Evolutionary conservation across 1,140 invertebrate species (phyloP).

Genomic region (Dreissena polymorpha): DNA sequence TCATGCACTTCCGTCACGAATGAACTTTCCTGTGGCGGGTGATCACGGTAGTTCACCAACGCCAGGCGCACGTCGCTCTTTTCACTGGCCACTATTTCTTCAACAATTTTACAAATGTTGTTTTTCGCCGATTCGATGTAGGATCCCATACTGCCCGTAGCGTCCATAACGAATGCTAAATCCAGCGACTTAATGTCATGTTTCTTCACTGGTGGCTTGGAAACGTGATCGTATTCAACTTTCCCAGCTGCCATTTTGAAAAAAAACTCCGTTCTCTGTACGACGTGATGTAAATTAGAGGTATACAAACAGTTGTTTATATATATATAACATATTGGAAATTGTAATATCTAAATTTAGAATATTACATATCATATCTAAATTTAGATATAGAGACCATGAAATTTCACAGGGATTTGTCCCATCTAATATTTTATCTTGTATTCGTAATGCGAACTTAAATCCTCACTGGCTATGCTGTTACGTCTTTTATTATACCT

Average conservation of each 20-base stretch:
- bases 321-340: no score
- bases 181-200: conserved; percentile 68
- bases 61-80: conserved; percentile 70
- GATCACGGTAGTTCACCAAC: conserved; percentile 74
- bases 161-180: conserved; percentile 76
- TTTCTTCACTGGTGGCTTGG: conserved; percentile 55
- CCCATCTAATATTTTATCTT: no score
- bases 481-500: no score
- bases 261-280: background rate
- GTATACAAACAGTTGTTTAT: no score
- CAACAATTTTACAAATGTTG: conserved; percentile 71
- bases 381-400: no score
- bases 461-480: no score
- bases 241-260: background rate
- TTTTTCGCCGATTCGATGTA: conserved; percentile 68
- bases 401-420: no score
- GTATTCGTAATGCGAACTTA: no score
- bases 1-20: conserved; percentile 72
- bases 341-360: no score
- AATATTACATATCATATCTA: no score
- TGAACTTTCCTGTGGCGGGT: conserved; percentile 67
- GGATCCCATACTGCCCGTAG: conserved; percentile 72
- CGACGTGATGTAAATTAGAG: no score
- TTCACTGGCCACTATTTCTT: conserved; percentile 70
- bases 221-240: conserved; percentile 17